phyloP scores from a whole-genome alignment of 1,140 invertebrate species.

The Drosophila kohkoa region DNA sequence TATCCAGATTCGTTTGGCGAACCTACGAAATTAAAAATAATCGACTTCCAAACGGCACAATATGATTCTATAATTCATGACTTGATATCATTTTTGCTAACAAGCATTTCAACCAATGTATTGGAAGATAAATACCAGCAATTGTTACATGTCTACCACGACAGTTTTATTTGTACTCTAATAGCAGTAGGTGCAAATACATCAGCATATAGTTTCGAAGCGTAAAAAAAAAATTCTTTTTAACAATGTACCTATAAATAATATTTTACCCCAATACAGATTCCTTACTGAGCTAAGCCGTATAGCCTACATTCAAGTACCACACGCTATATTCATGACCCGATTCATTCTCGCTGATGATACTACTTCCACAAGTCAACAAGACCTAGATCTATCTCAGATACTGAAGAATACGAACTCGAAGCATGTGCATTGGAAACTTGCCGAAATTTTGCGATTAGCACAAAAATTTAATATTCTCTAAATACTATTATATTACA shows the following conservation, averaged over 20 bases:
- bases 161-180: conserved; percentile 83
- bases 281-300: conserved; percentile 66
- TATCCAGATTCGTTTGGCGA: conserved; percentile 56
- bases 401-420: conserved; percentile 51
- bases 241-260: background rate
- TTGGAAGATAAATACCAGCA: conserved; percentile 84
- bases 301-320: conserved; percentile 67
- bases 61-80: conserved; percentile 86
- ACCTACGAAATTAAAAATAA: conserved; percentile 86
- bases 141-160: conserved; percentile 86
- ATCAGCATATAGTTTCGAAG: conserved; percentile 43
- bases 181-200: conserved; percentile 57
- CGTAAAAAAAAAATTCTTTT: conserved; percentile 42
- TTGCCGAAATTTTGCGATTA: conserved; percentile 54
- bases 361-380: conserved; percentile 18
- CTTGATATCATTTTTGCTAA: conserved; percentile 87
- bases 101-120: conserved; percentile 85
- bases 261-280: conserved; percentile 37
- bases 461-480: conserved; percentile 64
- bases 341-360: conserved; percentile 69
- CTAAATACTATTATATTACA: background rate
- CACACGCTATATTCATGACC: conserved; percentile 75
- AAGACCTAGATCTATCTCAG: conserved; percentile 42
- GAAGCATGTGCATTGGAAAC: conserved; percentile 50
- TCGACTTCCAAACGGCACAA: conserved; percentile 88